Conservation (phyloP, 2,888 invertebrate genomes). For the Formica aserva region DNA sequence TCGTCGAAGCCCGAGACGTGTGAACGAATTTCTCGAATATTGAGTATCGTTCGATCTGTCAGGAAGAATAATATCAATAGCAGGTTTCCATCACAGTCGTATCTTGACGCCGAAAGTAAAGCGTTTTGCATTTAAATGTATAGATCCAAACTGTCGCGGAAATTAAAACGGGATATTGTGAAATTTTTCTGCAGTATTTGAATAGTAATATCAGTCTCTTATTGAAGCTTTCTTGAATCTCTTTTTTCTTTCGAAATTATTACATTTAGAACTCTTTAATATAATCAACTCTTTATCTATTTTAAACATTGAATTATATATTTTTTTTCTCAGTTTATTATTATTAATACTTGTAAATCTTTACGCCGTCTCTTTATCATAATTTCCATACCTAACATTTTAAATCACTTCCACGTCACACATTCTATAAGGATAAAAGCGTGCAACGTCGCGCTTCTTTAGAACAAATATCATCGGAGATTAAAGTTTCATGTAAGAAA, state of each 20-base stretch:
- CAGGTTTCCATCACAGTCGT: constrained; percentile 17
- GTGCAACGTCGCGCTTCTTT: background rate
- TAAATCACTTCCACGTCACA: background rate
- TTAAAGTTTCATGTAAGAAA: constrained; percentile 18
- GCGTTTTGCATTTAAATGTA: constrained; percentile 12
- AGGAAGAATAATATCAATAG: constrained; percentile 23
- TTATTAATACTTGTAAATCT: constrained; percentile 9
- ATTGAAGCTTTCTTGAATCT: background rate
- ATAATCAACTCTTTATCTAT: background rate
- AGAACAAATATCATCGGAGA: constrained; percentile 3
- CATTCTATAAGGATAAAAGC: background rate
- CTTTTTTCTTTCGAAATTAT: constrained; percentile 5
- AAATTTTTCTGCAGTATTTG: constrained; percentile 19
- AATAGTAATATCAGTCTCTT: background rate
- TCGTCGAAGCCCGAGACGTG: background rate
- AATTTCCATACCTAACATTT: background rate
- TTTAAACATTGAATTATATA: background rate
- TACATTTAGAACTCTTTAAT: constrained; percentile 18
- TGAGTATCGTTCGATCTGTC: constrained; percentile 31
- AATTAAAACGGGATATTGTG: constrained; percentile 36
- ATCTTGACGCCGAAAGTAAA: constrained; percentile 23
- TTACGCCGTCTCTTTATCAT: background rate
- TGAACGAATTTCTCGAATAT: constrained; percentile 23
- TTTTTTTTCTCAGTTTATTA: constrained; percentile 7
- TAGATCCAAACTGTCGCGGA: constrained; percentile 19